Evolutionary conservation across 2,888 invertebrate genomes (phyloP), one percentile per base, ranked within the genome.

Genomic region (Orthosia cruda): DNA sequence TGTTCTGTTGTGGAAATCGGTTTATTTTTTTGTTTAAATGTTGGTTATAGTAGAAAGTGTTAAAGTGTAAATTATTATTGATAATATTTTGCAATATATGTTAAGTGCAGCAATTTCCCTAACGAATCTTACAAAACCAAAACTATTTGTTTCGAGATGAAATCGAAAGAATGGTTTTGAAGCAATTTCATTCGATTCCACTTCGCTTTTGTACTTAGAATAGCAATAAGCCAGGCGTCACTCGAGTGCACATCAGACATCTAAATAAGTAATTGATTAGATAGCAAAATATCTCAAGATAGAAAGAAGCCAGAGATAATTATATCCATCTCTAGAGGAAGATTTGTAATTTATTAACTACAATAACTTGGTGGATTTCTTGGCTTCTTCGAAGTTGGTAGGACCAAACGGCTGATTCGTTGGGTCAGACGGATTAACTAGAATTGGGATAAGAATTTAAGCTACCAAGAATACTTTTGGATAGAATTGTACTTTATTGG

Each of bases 241-340:
- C 32, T 74, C 13, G 32, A 54, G 54, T 62, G 47, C 32, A 55
- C 55, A 40, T 40, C 23, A 63, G 26, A 54, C 54, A 54, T 54
- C 18, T 26, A 73, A 73, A 59, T 73, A 74, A 54, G 61, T 74
- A 47, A 45, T 73, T 74, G 74, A 74, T 74, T 73, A 74, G 61
- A 73, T 61, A 74, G 11, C n/a, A 32, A 23, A 18, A 26, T 74
- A 74, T 74, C 54, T 62, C 54, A 55, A 55, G 47, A 40, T 74
- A 47, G 16, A 63, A 55, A 4, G 15, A 49, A 74, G 40, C 23
- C 32, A 23, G 2, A 61, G n/a, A 64, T 55, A 59, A 73, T 59
- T 26, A 55, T 20, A 70, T 71, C 18, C 23, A 70, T 40, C 23
- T 55, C n/a, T 73, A 54, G 15, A 74, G 3, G 40, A 49, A 49